These are phyloP conservation scores for Eilema sororculum DNA, from an alignment of 2,888 invertebrate genomes.

Conservation along the genomic window DNA sequence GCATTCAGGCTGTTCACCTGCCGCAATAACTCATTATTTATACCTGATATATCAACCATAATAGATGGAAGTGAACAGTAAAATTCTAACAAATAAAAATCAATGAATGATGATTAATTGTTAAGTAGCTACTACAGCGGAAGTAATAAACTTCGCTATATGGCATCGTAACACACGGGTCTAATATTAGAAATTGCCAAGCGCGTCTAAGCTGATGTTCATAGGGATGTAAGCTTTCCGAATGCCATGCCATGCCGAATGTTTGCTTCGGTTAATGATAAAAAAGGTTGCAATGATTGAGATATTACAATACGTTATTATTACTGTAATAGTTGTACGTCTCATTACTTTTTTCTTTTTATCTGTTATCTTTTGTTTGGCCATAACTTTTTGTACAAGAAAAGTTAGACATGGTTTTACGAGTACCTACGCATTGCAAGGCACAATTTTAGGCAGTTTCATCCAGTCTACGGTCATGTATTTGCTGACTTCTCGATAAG, in stretches of 20 bases:
- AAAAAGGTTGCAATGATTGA: not conserved
- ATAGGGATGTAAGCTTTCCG: slow-evolving; percentile 17
- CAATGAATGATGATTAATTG: slow-evolving; percentile 59
- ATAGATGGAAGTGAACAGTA: slow-evolving; percentile 26
- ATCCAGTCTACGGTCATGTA: too few species aligned
- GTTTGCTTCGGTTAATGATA: not conserved
- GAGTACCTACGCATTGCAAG: not conserved
- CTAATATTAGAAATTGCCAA: slow-evolving; percentile 61
- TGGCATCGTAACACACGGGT: slow-evolving; percentile 48
- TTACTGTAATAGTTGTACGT: not conserved
- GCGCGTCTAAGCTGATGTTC: slow-evolving; percentile 31
- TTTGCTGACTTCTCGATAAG: too few species aligned
- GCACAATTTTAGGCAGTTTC: not conserved
- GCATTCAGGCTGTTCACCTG: slow-evolving; percentile 27
- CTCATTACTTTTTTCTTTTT: not conserved
- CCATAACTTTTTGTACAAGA: not conserved
- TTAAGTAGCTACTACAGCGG: slow-evolving; percentile 52
- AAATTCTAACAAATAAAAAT: slow-evolving; percentile 45
- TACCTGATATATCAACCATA: slow-evolving; percentile 9
- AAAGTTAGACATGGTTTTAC: not conserved
- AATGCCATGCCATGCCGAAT: not conserved
- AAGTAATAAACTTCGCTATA: slow-evolving; percentile 60
- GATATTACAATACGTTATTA: not conserved
- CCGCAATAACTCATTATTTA: slow-evolving; percentile 25
- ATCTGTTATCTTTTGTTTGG: not conserved